phyloP scores from a whole-genome alignment of 2,888 invertebrate species.

The Epinotia nisella region DNA sequence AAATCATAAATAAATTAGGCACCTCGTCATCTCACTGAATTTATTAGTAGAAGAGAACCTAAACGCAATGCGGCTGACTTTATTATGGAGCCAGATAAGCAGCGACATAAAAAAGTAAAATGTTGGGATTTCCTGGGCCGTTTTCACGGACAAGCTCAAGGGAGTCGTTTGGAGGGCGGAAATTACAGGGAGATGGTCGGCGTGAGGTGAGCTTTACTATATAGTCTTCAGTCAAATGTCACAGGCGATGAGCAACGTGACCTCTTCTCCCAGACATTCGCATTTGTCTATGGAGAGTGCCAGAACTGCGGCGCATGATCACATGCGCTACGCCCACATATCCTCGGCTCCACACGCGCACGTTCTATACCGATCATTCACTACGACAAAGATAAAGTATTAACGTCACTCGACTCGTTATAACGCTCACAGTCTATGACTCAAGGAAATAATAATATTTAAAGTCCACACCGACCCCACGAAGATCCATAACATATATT shows the following conservation, averaged over 20 bases:
- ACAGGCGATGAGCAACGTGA: constrained; percentile 66
- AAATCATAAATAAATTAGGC: constrained; percentile 42
- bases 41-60: constrained; percentile 42
- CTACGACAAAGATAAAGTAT: constrained; percentile 55
- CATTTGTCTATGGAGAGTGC: constrained; percentile 60
- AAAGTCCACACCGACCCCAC: constrained; percentile 15
- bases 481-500: constrained; percentile 23
- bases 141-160: constrained; percentile 63
- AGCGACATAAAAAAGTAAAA: constrained; percentile 68
- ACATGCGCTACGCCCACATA: constrained; percentile 36
- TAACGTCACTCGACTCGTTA: constrained; percentile 48
- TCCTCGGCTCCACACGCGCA: constrained; percentile 48
- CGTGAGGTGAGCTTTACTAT: constrained; percentile 63
- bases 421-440: constrained; percentile 31
- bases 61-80: constrained; percentile 58
- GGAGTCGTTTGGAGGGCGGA: constrained; percentile 70
- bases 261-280: constrained; percentile 56
- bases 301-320: constrained; percentile 44
- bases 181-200: constrained; percentile 65
- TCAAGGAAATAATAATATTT: constrained; percentile 25
- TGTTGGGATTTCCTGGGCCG: constrained; percentile 62
- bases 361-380: constrained; percentile 56
- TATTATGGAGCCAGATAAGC: constrained; percentile 65
- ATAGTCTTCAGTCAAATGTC: constrained; percentile 70
- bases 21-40: constrained; percentile 39